Percentiles rank a stretch among this genome's conserved stretches.
These are phyloP conservation scores for Strix uralensis DNA, from an alignment of 2,113 vertebrate species.

Conservation along the genomic window DNA sequence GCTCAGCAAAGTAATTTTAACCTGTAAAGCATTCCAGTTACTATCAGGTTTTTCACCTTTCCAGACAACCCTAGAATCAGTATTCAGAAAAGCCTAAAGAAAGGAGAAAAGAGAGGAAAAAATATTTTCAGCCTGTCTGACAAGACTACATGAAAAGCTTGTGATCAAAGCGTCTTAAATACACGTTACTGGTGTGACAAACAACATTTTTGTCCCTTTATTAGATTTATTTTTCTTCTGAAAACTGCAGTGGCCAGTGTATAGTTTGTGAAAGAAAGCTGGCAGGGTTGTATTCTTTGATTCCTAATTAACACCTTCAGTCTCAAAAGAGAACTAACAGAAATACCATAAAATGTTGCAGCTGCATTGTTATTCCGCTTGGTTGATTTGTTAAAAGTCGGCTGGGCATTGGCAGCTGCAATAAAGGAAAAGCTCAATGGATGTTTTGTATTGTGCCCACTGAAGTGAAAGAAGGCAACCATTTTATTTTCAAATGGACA, in stretches of 20 bases:
- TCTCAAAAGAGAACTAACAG: constrained; percentile 80
- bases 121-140: constrained; percentile 80
- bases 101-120: constrained; percentile 62
- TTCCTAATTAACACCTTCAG: constrained; percentile 87
- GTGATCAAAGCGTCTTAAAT: constrained; percentile 78
- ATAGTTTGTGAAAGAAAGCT: constrained; percentile 79
- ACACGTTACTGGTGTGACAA: constrained; percentile 81
- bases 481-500: constrained; percentile 86
- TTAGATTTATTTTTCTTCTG: constrained; percentile 82
- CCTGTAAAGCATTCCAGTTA: constrained; percentile 18
- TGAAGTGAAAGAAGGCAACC: constrained; percentile 85
- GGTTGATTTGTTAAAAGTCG: constrained; percentile 87
- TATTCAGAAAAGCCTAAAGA: constrained; percentile 60
- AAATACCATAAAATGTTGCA: constrained; percentile 86
- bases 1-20: constrained; percentile 31
- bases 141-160: constrained; percentile 74
- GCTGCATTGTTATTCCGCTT: constrained; percentile 87
- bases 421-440: constrained; percentile 82
- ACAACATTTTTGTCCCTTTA: constrained; percentile 84
- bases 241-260: constrained; percentile 77
- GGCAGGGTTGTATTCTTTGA: constrained; percentile 81
- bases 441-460: constrained; percentile 84
- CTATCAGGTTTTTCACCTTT: constrained; percentile 14
- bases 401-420: constrained; percentile 81
- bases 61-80: constrained; percentile 53